Evolutionary conservation across 1,140 invertebrate genomes (phyloP), one percentile per base, ranked within the genome.

Genomic region (Lasioglossum baleicum): DNA sequence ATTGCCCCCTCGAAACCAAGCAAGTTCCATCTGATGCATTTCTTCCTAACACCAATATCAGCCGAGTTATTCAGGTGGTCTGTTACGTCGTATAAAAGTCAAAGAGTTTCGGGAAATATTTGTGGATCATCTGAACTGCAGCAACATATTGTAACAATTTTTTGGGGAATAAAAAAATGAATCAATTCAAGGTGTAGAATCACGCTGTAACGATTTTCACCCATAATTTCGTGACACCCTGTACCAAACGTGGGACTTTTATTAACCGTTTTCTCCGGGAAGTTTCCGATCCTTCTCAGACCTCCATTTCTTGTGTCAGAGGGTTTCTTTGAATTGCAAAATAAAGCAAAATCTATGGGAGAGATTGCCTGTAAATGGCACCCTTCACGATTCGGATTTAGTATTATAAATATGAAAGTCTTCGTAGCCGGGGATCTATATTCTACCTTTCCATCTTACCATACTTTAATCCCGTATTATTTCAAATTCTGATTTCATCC

Each of bases 331-430:
- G 58, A 60, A 60, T 60, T 60, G 58, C 58, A 60, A 26, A 60
- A 26, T n/a, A 26, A 60, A 22, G 58, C 11, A 26, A 60, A 60
- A 60, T 60, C 58, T 26, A 22, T 26, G 58, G 22, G 56, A 22
- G 20, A n/a, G n/a, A 60, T 35, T 35, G 26, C 11, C 26, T 35
- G 11, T 17, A n/a, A n/a, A 58, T n/a, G 56, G 17, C 7, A n/a
- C 56, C 17, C 56, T 58, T 58, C 56, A 58, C n/a, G 20, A 7
- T 58, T 58, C 61, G 11, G 26, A 31, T 63, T 63, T 35, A 35
- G n/a, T 60, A 60, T 26, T 31, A 63, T 63, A 63, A 63, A 63
- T 63, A 63, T 63, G 61, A 63, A 63, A 35, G 58, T 60, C 22
- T 2, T 26, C 10, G n/a, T 60, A 8, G 2, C 58, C 22, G n/a